phyloP scores from a whole-genome alignment of 2,888 invertebrate species.

The Morpho achilles region DNA sequence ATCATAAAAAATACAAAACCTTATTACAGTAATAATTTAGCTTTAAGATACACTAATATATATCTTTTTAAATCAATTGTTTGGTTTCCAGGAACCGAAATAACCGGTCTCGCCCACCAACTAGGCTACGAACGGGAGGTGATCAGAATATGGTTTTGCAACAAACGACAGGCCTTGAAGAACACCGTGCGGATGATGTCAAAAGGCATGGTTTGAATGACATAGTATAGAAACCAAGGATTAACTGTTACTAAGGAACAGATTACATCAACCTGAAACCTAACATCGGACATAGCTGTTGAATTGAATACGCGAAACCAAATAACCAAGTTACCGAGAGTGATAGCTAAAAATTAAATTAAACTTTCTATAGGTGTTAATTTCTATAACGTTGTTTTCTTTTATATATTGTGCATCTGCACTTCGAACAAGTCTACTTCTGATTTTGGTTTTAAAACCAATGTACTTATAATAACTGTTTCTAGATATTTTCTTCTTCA shows the following conservation, averaged over 20 bases:
- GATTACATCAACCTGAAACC: neutral
- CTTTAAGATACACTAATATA: too few relatives aligned
- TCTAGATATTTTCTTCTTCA: too few relatives aligned
- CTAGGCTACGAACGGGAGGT: slow-evolving; percentile 98
- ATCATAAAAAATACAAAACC: too few relatives aligned
- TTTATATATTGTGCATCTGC: too few relatives aligned
- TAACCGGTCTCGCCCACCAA: slow-evolving; percentile 96
- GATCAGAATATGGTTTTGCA: slow-evolving; percentile 99
- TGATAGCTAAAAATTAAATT: slow-evolving; percentile 1
- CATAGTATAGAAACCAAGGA: slow-evolving; percentile 16
- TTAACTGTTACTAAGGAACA: slow-evolving; percentile 8
- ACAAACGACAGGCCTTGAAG: slow-evolving; percentile 97
- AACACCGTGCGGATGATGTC: slow-evolving; percentile 98
- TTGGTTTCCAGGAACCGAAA: slow-evolving; percentile 91
- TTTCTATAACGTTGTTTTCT: too few relatives aligned
- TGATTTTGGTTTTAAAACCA: too few relatives aligned
- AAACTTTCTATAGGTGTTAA: too few relatives aligned
- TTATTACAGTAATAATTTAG: too few relatives aligned
- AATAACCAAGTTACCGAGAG: slow-evolving; percentile 1
- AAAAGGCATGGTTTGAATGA: slow-evolving; percentile 86
- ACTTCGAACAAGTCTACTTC: too few relatives aligned
- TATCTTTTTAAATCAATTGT: slow-evolving; percentile 17
- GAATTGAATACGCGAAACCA: neutral
- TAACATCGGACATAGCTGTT: neutral
- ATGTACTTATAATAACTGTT: too few relatives aligned